Evolutionary conservation across 2,797 vertebrate species (phyloP).

Genomic region (Acipenser oxyrinchus): DNA sequence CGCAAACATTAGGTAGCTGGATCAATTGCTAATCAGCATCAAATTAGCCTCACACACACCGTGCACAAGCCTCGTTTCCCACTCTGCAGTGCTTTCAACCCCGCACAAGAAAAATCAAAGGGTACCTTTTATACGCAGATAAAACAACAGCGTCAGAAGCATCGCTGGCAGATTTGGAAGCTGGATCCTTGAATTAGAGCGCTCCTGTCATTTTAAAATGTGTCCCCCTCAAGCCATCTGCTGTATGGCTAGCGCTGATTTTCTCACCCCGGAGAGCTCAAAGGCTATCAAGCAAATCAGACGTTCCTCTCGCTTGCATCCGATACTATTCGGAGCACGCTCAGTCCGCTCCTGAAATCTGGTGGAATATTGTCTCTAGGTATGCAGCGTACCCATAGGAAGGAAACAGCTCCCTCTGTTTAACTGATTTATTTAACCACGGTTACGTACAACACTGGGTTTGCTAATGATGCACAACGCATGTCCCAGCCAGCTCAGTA

Average conservation of each 20-base stretch:
- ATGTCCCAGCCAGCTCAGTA: not conserved
- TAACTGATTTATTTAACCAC: constrained; percentile 7
- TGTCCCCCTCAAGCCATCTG: constrained; percentile 6
- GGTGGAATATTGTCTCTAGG: not conserved
- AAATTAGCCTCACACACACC: not conserved
- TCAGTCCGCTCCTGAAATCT: constrained; percentile 7
- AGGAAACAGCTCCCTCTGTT: constrained; percentile 1
- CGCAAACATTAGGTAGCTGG: too few species aligned
- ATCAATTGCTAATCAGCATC: not conserved
- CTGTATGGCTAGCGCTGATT: constrained; percentile 3
- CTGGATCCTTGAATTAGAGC: constrained; percentile 10
- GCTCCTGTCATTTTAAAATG: constrained; percentile 5
- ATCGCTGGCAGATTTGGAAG: constrained; percentile 35
- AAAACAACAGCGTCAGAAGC: constrained; percentile 61
- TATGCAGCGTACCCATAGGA: constrained; percentile 12
- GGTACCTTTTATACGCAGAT: constrained; percentile 61
- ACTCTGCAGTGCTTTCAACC: not conserved
- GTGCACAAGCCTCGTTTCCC: not conserved
- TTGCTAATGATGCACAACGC: constrained; percentile 7
- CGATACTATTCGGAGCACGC: constrained; percentile 10
- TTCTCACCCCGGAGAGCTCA: constrained; percentile 17
- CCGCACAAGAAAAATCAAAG: not conserved
- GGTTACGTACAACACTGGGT: constrained; percentile 13
- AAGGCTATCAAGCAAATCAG: constrained; percentile 10
- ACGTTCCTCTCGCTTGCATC: constrained; percentile 10